These are phyloP conservation scores for Micrastur ruficollis DNA, from an alignment of 2,797 vertebrate species.

Conservation along the genomic window DNA sequence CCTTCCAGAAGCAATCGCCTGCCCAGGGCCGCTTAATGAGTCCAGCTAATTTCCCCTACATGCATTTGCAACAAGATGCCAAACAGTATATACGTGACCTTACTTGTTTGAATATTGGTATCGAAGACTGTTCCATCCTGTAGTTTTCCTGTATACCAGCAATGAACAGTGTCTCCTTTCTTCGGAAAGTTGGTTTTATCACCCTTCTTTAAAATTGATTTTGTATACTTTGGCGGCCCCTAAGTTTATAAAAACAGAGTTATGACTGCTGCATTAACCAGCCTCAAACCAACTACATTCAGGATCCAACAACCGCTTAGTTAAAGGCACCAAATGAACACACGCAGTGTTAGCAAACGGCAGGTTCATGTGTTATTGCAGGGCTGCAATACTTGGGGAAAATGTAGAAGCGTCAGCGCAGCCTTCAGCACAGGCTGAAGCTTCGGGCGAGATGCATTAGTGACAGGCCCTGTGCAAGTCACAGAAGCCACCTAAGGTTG, in stretches of 20 bases:
- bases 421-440: neutral
- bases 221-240: constrained; percentile 91
- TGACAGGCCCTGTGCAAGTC: too few species aligned
- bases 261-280: neutral
- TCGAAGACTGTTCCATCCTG: constrained; percentile 96
- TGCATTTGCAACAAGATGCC: neutral
- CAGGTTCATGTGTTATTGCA: rapidly evolving
- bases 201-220: constrained; percentile 90
- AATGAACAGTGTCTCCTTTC: constrained; percentile 92
- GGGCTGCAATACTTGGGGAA: neutral
- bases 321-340: rapidly evolving
- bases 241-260: constrained; percentile 29
- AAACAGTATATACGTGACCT: neutral
- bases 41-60: rapidly evolving
- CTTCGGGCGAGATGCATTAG: neutral
- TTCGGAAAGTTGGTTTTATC: constrained; percentile 94
- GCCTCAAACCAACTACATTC: rapidly evolving
- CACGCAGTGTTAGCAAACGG: rapidly evolving
- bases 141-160: constrained; percentile 93
- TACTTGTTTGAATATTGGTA: constrained; percentile 88
- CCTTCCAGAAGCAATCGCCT: neutral
- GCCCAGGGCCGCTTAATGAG: neutral
- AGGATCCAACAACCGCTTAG: rapidly evolving
- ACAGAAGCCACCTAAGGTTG: neutral
- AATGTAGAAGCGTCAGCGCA: rapidly evolving